Conservation (phyloP, 1,140 invertebrate genomes). For the Whitmania pigra region DNA sequence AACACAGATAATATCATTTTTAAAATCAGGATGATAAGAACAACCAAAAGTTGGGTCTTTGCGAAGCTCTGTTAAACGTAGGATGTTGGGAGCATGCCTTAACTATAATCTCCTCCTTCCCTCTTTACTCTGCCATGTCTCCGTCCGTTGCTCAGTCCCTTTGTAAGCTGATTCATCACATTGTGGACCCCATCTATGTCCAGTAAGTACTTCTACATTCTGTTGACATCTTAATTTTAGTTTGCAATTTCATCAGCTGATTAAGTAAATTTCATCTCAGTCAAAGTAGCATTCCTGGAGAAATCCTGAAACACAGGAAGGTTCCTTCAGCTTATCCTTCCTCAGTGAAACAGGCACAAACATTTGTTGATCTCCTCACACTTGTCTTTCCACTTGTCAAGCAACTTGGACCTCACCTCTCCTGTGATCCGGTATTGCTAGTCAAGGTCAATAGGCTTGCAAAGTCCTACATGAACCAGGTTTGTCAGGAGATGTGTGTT, state of each 20-base stretch:
- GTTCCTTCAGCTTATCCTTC: constrained; percentile 26
- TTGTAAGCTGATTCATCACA: constrained; percentile 64
- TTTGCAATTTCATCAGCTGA: not conserved
- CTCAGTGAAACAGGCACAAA: constrained; percentile 44
- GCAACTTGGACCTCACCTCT: constrained; percentile 71
- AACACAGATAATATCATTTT: too few relatives aligned
- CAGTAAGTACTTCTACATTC: constrained; percentile 46
- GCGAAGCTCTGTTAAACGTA: constrained; percentile 71
- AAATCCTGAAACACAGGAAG: constrained; percentile 23
- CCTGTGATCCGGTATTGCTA: constrained; percentile 68
- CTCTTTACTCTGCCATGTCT: constrained; percentile 64
- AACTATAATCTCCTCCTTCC: constrained; percentile 63
- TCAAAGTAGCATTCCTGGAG: constrained; percentile 56
- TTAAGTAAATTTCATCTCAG: constrained; percentile 43
- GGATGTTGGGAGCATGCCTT: constrained; percentile 78
- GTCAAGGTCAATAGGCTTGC: constrained; percentile 53
- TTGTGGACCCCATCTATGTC: constrained; percentile 77
- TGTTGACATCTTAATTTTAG: not conserved
- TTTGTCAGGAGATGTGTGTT: constrained; percentile 19
- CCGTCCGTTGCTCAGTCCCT: constrained; percentile 64
- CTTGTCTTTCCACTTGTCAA: constrained; percentile 72
- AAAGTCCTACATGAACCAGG: constrained; percentile 47
- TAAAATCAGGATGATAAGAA: constrained; percentile 29
- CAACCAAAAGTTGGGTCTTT: constrained; percentile 87
- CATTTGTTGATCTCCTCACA: constrained; percentile 61